phyloP scores from a whole-genome alignment of 2,888 invertebrate genomes.

The Patella depressa region DNA sequence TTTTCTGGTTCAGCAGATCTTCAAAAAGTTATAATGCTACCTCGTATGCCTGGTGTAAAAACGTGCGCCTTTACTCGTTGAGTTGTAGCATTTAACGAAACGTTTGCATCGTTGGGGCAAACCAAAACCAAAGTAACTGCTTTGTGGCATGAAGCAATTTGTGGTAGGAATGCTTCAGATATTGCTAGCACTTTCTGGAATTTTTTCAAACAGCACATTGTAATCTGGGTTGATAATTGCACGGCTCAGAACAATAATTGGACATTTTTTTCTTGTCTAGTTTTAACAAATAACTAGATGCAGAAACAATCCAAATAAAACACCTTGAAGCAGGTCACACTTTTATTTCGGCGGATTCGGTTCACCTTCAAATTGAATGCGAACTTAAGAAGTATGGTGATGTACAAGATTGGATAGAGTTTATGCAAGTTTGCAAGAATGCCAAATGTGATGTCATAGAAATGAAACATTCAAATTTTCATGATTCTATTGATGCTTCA shows the following conservation, averaged over 20 bases:
- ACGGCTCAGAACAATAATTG: neutral
- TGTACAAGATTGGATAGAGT: no score
- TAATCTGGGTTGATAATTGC: no score
- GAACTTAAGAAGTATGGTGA: no score
- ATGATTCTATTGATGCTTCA: no score
- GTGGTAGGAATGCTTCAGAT: neutral
- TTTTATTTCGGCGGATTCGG: no score
- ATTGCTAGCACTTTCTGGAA: neutral
- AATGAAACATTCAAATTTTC: no score
- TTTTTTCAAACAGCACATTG: neutral
- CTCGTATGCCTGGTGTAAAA: neutral
- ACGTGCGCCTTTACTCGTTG: neutral
- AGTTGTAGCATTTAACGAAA: neutral
- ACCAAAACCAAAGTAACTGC: neutral
- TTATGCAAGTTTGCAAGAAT: no score
- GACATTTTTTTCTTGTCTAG: neutral
- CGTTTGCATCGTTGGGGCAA: neutral
- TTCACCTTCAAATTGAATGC: no score
- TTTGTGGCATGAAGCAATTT: neutral
- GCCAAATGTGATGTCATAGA: no score
- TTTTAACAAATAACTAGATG: no score
- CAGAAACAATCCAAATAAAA: no score
- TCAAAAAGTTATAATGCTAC: slow-evolving; percentile 11
- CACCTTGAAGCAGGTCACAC: no score
- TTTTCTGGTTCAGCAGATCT: neutral